These are phyloP conservation scores for Planococcus citri DNA, from an alignment of 1,140 invertebrate genomes.

Conservation along the genomic window DNA sequence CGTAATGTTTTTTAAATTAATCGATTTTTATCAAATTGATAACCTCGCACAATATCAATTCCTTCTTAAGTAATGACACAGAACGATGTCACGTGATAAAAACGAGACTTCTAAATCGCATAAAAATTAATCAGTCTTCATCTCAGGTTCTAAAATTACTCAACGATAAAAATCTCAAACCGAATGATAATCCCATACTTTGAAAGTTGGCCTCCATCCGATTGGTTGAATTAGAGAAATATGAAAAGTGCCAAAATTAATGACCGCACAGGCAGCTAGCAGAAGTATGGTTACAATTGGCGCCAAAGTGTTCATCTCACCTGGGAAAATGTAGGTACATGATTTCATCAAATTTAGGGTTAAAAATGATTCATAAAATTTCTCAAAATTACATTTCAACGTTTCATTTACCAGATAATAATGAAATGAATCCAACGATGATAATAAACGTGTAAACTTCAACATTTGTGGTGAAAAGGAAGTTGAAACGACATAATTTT, in stretches of 20 bases:
- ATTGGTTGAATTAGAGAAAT: slow-evolving; percentile 75
- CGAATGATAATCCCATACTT: slow-evolving; percentile 39
- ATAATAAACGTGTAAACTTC: slow-evolving; percentile 89
- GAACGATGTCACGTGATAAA: too few relatives aligned
- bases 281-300: slow-evolving; percentile 98
- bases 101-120: too few relatives aligned
- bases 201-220: slow-evolving; percentile 77
- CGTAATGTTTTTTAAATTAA: too few relatives aligned
- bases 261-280: slow-evolving; percentile 88
- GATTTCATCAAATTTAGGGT: background rate
- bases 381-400: background rate
- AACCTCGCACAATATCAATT: too few relatives aligned
- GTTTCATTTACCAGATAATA: slow-evolving; percentile 61
- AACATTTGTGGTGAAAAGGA: slow-evolving; percentile 78
- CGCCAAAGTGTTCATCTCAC: slow-evolving; percentile 83
- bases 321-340: slow-evolving; percentile 39
- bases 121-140: background rate
- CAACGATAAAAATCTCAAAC: slow-evolving; percentile 28
- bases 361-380: background rate
- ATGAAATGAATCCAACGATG: slow-evolving; percentile 72
- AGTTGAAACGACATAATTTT: slow-evolving; percentile 78
- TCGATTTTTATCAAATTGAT: too few relatives aligned
- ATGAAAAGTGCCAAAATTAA: slow-evolving; percentile 96
- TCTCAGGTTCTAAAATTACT: background rate
- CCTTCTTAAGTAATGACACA: too few relatives aligned